Evolutionary conservation across 2,113 vertebrate genomes (phyloP), one percentile per base, ranked within the genome.

Genomic region (Sprattus sprattus): DNA sequence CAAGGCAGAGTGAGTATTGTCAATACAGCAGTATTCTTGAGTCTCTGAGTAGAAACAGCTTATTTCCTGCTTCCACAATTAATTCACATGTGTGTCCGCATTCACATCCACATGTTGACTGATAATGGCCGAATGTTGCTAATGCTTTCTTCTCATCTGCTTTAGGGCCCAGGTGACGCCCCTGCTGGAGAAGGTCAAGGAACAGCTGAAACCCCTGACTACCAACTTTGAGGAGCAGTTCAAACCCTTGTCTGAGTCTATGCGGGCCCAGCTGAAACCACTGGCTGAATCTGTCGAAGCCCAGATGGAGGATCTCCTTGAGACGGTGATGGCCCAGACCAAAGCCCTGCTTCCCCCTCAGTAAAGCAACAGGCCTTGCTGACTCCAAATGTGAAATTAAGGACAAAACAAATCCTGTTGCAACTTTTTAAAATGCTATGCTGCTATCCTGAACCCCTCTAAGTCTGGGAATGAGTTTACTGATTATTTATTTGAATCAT

Each of bases 181-280:
- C 18, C 87, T 94, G 92, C 84, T 92, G 5, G 88, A 92, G 32
- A 94, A 90, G 86, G 87, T 94, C 86, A 92, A 92, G 83, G 91
- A 91, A 82, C 92, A 92, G 86, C 83, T 93, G 84, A 88, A 90
- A 86, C 92, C 93, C 44, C 80, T 86, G 83, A 85, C 93, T 11
- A 4, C 78, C 88, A 92, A 91, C 92, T 90, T 92, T 0, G 89
- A 93, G 83, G 90, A 89, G 1, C 88, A 91, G 57, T 80, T 94
- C 39, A 90, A 86, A 83, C 92, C 92, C 10, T 78, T 94, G 83
- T 86, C 90, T 0, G 89, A 89, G 16, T 87, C 87, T 44, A 28
- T 94, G 84, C 88, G 85, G 57, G 45, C 87, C n/a, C 91, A 93
- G 81, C 45, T 94, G 71, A 84, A 89, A 45, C 88, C 92, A 52